These are phyloP conservation scores for Acropora tenuis DNA, from an alignment of 64 coral and sea anemone species.

Conservation along the genomic window DNA sequence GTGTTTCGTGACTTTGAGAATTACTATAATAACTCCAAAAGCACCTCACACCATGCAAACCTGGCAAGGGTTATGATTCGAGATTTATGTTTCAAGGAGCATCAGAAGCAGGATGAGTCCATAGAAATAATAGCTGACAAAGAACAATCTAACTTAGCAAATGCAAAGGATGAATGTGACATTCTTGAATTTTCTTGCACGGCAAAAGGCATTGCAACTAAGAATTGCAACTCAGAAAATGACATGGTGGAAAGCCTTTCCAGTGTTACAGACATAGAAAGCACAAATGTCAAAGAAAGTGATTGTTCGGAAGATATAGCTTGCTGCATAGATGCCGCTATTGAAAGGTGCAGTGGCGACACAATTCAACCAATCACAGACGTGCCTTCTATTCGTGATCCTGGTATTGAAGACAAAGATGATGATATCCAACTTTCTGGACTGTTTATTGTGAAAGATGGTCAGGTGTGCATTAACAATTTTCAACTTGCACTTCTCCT, in stretches of 20 bases:
- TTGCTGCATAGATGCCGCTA: not conserved
- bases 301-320: too few relatives aligned
- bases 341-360: not conserved
- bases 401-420: not conserved
- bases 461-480: conserved; percentile 2
- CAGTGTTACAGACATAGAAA: conserved; percentile 34
- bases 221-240: conserved; percentile 33
- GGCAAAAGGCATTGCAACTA: not conserved
- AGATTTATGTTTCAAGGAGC: not conserved
- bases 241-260: conserved; percentile 35
- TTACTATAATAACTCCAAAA: conserved; percentile 43
- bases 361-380: not conserved
- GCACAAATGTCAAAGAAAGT: not conserved
- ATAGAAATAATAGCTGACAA: not conserved
- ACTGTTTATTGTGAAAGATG: not conserved
- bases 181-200: not conserved
- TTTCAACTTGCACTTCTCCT: conserved; percentile 75
- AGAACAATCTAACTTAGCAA: not conserved
- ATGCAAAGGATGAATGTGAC: not conserved
- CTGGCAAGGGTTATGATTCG: conserved; percentile 37
- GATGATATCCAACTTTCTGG: not conserved
- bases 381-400: too few relatives aligned
- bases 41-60: conserved; percentile 30
- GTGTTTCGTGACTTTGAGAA: conserved; percentile 50
- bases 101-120: not conserved